Evolutionary conservation across 2,888 invertebrate genomes (phyloP).

Genomic region (Apotomis capreana): DNA sequence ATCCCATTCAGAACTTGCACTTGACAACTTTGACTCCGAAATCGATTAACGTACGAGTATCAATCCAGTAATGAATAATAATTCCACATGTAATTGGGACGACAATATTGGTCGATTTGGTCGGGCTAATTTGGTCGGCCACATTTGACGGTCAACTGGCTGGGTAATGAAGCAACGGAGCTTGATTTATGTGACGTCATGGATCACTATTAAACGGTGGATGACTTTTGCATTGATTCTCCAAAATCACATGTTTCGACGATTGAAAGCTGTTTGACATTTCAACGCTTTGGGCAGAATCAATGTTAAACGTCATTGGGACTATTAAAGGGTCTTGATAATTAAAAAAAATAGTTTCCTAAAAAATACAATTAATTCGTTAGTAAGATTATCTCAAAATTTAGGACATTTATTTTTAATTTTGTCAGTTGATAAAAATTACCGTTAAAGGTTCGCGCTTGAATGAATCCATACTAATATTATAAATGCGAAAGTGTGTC

Average conservation of each 20-base stretch:
- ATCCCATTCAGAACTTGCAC: neutral
- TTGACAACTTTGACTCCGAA: neutral
- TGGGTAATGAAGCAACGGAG: slow-evolving; percentile 56
- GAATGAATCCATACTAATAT: too few relatives aligned
- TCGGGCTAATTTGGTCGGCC: slow-evolving; percentile 59
- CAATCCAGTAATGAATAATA: slow-evolving; percentile 52
- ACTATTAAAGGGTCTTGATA: too few relatives aligned
- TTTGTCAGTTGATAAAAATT: too few relatives aligned
- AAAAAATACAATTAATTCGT: too few relatives aligned
- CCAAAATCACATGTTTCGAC: neutral
- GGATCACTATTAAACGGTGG: neutral
- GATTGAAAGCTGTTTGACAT: too few relatives aligned
- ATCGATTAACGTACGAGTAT: slow-evolving; percentile 34
- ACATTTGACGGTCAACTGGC: slow-evolving; percentile 56
- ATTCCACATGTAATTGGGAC: slow-evolving; percentile 52
- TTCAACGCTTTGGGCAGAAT: too few relatives aligned
- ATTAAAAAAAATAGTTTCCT: too few relatives aligned
- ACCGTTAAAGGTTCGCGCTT: too few relatives aligned
- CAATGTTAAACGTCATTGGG: too few relatives aligned
- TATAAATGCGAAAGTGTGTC: too few relatives aligned
- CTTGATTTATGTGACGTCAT: slow-evolving; percentile 55
- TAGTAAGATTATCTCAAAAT: too few relatives aligned
- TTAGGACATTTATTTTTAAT: too few relatives aligned
- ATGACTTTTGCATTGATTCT: neutral
- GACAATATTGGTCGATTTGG: slow-evolving; percentile 50